A percentile compares a stretch with the other conserved stretches of the same genome.
phyloP scores from a whole-genome alignment of 2,797 vertebrate species.

The Pseudopleuronectes americanus region DNA sequence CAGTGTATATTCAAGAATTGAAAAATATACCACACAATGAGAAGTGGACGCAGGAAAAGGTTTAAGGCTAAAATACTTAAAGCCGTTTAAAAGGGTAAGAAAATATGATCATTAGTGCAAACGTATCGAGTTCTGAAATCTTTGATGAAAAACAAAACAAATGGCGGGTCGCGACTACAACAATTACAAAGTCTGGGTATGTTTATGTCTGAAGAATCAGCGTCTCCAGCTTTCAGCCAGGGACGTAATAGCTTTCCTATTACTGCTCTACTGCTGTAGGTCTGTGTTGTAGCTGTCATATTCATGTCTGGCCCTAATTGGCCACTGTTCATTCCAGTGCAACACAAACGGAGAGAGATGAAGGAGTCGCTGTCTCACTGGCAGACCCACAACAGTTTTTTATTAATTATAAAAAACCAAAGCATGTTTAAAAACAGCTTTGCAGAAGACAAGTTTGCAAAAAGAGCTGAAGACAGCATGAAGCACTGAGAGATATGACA shows the following conservation, averaged over 20 bases:
- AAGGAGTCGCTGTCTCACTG: neutral
- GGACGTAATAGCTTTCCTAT: slow-evolving; percentile 41
- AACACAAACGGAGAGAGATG: slow-evolving; percentile 1
- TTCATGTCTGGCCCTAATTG: slow-evolving; percentile 5
- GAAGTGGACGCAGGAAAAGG: neutral
- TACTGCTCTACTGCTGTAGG: slow-evolving; percentile 2
- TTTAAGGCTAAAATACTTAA: slow-evolving; percentile 19
- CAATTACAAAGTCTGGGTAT: slow-evolving; percentile 65
- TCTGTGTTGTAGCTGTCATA: slow-evolving; percentile 2
- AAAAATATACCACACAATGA: slow-evolving; percentile 2
- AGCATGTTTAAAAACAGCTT: slow-evolving; percentile 46
- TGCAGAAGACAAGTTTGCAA: slow-evolving; percentile 52
- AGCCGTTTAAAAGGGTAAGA: slow-evolving; percentile 15
- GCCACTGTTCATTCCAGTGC: slow-evolving; percentile 2
- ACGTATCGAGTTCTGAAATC: slow-evolving; percentile 38
- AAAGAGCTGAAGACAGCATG: slow-evolving; percentile 76
- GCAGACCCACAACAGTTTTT: slow-evolving; percentile 6
- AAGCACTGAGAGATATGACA: slow-evolving; percentile 61
- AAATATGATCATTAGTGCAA: slow-evolving; percentile 23
- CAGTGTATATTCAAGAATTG: slow-evolving; percentile 7
- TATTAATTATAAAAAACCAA: slow-evolving; percentile 16
- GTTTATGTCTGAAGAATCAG: slow-evolving; percentile 58
- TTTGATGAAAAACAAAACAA: slow-evolving; percentile 28
- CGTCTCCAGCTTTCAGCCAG: slow-evolving; percentile 37
- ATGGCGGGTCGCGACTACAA: slow-evolving; percentile 18